Base-by-base conservation (phyloP, 2,888 invertebrate genomes). In the Mechanitis mazaeus region DNA sequence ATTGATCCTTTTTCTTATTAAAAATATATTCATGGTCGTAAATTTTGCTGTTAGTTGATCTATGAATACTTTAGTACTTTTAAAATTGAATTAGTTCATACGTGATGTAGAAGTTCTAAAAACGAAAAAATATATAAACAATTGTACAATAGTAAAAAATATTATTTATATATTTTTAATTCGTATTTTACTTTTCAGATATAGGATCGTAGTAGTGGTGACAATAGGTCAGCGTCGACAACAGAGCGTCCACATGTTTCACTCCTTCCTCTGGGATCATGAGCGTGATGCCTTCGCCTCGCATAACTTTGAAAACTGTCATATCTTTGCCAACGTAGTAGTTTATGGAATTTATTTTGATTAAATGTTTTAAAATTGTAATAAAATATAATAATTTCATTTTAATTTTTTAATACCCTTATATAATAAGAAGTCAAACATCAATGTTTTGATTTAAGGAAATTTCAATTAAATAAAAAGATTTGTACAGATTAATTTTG, bases 311-410 rank as follows among this genome's bases (percentile, higher is more conserved):
- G 94, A 94, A 77, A 94, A 93, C 72, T 90, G 91, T 64, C 91
- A 92, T 64, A 89, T 94, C 61, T 92, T 91, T 74, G 93, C 92
- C 31, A 91, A 91, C 71, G 93, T 92, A 38, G 89, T 91, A 56
- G 94, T 94, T 61, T 93, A 94, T 75, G 94, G 93, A 35, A 76
- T 94, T 57, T 94, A 95, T 80, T 93, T 92, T 71, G 94, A 95
- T 80, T 94, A 84, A 91, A 64, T 11, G 42, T 9, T 42, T 42
- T 42, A 42, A 42, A 42, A 42, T 42, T 9, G 1, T 42, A 42
- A 9, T 42, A 5, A 42, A 50, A 53, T 31, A 45, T 20, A 35
- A 7, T 33, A 31, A 38, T 33, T 35, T 31, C n/a, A 33, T 45
- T 47, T 38, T 31, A 5, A n/a, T 55, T 9, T 6, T 33, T 35